Evolutionary conservation across 2,113 vertebrate genomes (phyloP), one percentile per base, ranked within the genome.

Genomic region (Gadus chalcogrammus): DNA sequence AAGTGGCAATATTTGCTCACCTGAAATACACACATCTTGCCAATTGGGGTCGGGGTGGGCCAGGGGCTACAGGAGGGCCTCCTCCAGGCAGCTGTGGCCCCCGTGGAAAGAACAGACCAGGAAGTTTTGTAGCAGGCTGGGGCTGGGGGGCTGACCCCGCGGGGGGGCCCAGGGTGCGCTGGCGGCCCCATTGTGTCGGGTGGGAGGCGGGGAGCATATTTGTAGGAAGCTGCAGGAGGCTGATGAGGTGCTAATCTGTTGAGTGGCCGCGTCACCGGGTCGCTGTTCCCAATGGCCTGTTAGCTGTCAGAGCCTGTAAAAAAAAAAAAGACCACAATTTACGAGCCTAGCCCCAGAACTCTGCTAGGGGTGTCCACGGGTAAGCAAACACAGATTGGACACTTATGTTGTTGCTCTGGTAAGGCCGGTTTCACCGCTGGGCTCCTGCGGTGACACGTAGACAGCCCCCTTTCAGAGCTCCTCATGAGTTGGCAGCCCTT

Each of bases 1-100:
- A 92, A 93, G 90, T 87, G 88, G 92, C 92, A 93, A 92, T 97
- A 93, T 97, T 96, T 97, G 94, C 93, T 94, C 94, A 94, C 94
- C 94, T 94, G 93, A 94, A 91, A 91, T 76, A 91, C 90, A 83
- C 90, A 82, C 77, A 88, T 88, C 84, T 89, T 78, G 70, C 82
- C 82, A 80, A 85, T 86, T 87, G 84, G 79, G 82, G 79, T 79
- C 73, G 70, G 79, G 89, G 88, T 88, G 87, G 87, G 80, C 82
- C 56, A 15, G 81, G 75, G 78, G 74, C 80, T 22, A 61, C 75
- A 75, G 81, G 80, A 82, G 82, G 82, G 74, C 74, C 71, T 76
- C 80, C 86, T 74, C 78, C 16, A 74, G 78, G 83, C 94, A 96
- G 93, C 93, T 94, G 93, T 67, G 78, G 76, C 77, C 67, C 76